Base-by-base conservation (phyloP, 1,140 invertebrate genomes). In the Hypothenemus hampei region DNA sequence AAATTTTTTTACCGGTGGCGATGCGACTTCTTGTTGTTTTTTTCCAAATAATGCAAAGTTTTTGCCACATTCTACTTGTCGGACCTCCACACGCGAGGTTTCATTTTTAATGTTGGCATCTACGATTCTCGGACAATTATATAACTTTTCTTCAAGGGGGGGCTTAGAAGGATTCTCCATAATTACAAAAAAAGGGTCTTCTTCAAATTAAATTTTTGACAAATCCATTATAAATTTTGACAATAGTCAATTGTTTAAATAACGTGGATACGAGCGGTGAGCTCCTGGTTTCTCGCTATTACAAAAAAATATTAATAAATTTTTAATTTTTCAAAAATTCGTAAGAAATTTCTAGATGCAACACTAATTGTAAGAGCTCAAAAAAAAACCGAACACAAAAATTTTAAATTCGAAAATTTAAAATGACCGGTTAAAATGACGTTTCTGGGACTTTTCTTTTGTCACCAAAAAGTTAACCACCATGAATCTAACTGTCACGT, bases 161-260 rank as follows among this genome's bases (percentile, higher is more conserved):
- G 43, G 52, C 41, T 61, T 61, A 58, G 51, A 57, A 10, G 50
- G 44, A 48, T 61, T 59, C 52, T 59, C 59, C 58, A 61, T 61
- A 45, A 49, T 58, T 52, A 23, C n/a, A 44, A 51, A 45, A 57
- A 48, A 33, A 44, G 20, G n/a, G 40, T 37, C 15, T 52, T 52
- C 36, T 39, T 16, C 46, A n/a, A 47, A 51, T 41, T 49, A 60
- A 31, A 50, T 52, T 44, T 46, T 43, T 57, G 55, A 57, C 55
- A 57, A 35, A 45, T 57, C 41, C 47, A 57, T 57, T 22, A 22
- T 57, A 43, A 57, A 57, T 50, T 57, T 50, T 57, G 55, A 57
- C 55, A 51, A 41, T n/a, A 36, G 45, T 56, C 44, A 48, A 56
- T 56, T 56, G 53, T 56, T 56, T 56, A 56, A 56, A 41, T 41